A percentile compares a stretch with the other conserved stretches of the same genome.
These are phyloP conservation scores for Streptopelia turtur DNA, from an alignment of 2,797 vertebrate genomes.

Conservation along the genomic window DNA sequence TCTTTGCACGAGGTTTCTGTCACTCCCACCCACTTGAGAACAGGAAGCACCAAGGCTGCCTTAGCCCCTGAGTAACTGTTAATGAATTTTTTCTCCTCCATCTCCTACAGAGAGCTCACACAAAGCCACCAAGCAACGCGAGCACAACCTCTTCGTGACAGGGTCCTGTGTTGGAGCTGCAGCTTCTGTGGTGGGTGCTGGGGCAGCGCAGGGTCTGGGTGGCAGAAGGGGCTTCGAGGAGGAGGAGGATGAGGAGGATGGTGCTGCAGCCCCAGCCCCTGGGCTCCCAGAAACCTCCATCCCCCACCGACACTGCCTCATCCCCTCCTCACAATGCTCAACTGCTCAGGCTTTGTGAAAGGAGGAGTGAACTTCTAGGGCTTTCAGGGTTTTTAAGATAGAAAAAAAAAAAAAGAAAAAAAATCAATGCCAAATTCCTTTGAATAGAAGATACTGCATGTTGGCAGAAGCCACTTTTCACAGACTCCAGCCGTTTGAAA, in stretches of 20 bases:
- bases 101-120: neutral
- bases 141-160: fast-evolving
- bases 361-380: constrained; percentile 21
- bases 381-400: constrained; percentile 7
- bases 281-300: neutral
- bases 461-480: constrained; percentile 70
- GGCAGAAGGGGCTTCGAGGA: neutral
- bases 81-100: neutral
- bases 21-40: neutral
- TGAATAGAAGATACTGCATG: constrained; percentile 57
- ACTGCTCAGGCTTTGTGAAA: constrained; percentile 10
- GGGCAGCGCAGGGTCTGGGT: fast-evolving
- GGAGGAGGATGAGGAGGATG: too few relatives aligned
- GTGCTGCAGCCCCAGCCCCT: neutral
- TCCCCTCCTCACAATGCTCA: neutral
- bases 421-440: constrained; percentile 37
- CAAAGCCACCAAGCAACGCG: neutral
- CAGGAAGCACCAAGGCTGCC: neutral
- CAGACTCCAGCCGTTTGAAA: constrained; percentile 60
- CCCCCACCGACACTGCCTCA: neutral
- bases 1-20: neutral
- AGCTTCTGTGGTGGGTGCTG: neutral
- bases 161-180: neutral
- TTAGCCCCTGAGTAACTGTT: neutral
- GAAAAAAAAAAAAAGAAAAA: neutral